Conservation (phyloP, 2,888 invertebrate genomes). For the Caenorhabditis wallacei region DNA sequence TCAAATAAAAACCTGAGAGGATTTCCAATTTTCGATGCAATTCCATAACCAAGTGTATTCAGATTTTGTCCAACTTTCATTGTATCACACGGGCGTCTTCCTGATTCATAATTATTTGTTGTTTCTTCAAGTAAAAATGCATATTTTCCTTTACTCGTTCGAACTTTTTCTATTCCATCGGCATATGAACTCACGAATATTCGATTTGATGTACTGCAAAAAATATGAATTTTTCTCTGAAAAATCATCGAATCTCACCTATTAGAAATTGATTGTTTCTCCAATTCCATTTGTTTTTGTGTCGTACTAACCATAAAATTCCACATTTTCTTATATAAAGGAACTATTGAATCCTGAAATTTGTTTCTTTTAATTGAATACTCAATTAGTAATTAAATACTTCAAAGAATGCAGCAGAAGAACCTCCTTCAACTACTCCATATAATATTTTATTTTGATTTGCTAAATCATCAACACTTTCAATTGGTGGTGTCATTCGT, state of each 20-base stretch:
- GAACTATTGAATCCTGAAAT: constrained; percentile 90
- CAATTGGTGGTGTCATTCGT: constrained; percentile 93
- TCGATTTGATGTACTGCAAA: constrained; percentile 54
- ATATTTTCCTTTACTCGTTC: constrained; percentile 87
- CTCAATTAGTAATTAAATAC: constrained; percentile 84
- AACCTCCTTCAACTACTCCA: constrained; percentile 89
- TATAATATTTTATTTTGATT: constrained; percentile 95
- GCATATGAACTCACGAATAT: constrained; percentile 86
- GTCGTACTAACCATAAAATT: constrained; percentile 90
- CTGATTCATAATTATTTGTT: constrained; percentile 91
- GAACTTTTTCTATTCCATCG: constrained; percentile 82
- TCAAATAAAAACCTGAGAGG: constrained; percentile 62
- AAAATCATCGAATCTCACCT: constrained; percentile 3
- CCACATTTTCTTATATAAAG: constrained; percentile 94
- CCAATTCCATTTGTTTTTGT: constrained; percentile 85
- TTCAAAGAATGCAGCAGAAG: constrained; percentile 93
- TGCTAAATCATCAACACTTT: constrained; percentile 92
- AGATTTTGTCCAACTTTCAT: constrained; percentile 87
- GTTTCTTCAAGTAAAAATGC: constrained; percentile 86
- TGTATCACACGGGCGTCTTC: constrained; percentile 94
- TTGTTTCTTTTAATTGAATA: not conserved
- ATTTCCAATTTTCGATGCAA: constrained; percentile 77
- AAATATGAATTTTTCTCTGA: not conserved
- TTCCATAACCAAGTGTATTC: constrained; percentile 90
- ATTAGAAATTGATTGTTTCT: constrained; percentile 53